These are phyloP conservation scores for Sesia apiformis DNA, from an alignment of 2,888 invertebrate species.

Conservation along the genomic window DNA sequence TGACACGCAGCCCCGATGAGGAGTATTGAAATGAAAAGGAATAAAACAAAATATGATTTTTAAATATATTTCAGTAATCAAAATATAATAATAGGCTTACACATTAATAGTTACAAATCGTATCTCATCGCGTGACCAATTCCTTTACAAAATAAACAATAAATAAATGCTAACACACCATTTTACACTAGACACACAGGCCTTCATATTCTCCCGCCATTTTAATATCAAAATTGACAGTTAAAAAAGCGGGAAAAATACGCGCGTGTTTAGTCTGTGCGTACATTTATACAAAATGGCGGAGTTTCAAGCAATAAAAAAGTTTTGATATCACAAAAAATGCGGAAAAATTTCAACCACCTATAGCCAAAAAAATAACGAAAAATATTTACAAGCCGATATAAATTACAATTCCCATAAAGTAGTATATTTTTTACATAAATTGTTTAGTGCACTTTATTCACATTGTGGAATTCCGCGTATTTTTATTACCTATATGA, in stretches of 20 bases:
- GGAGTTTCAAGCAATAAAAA: constrained; percentile 1
- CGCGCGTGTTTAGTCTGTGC: background rate
- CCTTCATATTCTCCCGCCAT: no score
- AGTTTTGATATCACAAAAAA: constrained; percentile 16
- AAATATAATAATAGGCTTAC: constrained; percentile 75
- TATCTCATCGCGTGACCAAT: constrained; percentile 51
- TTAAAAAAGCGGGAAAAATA: background rate
- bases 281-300: background rate
- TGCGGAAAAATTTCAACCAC: constrained; percentile 17
- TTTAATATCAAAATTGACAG: background rate
- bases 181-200: background rate
- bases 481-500: background rate
- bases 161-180: background rate
- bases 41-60: constrained; percentile 48
- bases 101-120: constrained; percentile 70
- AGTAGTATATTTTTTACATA: constrained; percentile 53
- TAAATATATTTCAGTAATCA: constrained; percentile 75
- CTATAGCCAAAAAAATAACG: constrained; percentile 15
- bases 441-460: constrained; percentile 53
- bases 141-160: constrained; percentile 18
- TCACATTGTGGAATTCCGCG: constrained; percentile 45
- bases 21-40: constrained; percentile 4
- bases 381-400: constrained; percentile 30
- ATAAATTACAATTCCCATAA: constrained; percentile 47
- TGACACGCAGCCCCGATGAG: no score